These are phyloP conservation scores for Nycteola revayana DNA, from an alignment of 2,888 invertebrate species.

Conservation along the genomic window DNA sequence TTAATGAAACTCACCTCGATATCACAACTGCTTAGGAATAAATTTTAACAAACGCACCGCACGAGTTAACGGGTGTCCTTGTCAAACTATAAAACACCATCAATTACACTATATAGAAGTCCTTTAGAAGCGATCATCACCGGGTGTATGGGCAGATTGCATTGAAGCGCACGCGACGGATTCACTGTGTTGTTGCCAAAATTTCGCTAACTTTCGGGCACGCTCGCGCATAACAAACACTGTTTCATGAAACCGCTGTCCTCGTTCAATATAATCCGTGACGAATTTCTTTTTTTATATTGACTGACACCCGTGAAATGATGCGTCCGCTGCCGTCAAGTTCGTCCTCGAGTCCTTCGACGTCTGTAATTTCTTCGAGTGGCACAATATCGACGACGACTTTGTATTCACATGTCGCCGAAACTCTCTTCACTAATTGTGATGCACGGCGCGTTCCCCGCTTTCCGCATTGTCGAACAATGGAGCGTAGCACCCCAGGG, in stretches of 20 bases:
- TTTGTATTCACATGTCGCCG: conserved; percentile 72
- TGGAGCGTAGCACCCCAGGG: conserved; percentile 64
- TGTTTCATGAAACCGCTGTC: conserved; percentile 37
- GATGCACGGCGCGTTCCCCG: conserved; percentile 66
- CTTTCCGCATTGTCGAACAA: conserved; percentile 75
- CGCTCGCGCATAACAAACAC: conserved; percentile 61
- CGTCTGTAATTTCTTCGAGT: conserved; percentile 52
- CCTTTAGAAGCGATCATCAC: conserved; percentile 56
- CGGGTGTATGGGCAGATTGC: conserved; percentile 51
- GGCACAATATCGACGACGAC: conserved; percentile 52
- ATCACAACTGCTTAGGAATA: conserved; percentile 41
- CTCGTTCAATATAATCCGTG: conserved; percentile 43
- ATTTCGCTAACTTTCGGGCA: conserved; percentile 62
- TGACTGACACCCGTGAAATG: conserved; percentile 31
- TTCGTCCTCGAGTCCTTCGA: conserved; percentile 58
- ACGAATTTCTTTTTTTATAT: conserved; percentile 46
- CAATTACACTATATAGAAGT: conserved; percentile 53
- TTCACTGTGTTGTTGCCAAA: conserved; percentile 60
- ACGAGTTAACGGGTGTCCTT: conserved; percentile 42
- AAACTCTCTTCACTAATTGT: conserved; percentile 76
- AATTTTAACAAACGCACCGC: conserved; percentile 38
- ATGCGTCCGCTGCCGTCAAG: conserved; percentile 47
- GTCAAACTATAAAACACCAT: conserved; percentile 40
- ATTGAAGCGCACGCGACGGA: conserved; percentile 35
- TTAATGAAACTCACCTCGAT: conserved; percentile 48